Conservation (phyloP, 2,888 invertebrate species). For the Timema cristinae region DNA sequence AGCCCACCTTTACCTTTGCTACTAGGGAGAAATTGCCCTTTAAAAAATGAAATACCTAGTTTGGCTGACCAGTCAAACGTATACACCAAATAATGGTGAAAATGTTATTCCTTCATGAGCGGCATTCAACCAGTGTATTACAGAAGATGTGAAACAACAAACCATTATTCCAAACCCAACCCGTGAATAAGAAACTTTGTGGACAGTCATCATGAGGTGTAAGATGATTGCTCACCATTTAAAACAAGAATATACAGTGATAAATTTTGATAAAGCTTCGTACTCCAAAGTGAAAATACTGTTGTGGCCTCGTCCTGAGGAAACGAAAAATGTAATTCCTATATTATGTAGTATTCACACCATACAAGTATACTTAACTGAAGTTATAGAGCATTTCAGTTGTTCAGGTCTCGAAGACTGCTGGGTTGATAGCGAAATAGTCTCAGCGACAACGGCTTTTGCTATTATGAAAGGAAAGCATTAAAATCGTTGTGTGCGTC, state of each 20-base stretch:
- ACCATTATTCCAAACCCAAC: not conserved
- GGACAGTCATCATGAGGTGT: not conserved
- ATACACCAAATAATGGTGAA: not conserved
- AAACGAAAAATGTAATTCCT: not conserved
- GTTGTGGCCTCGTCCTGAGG: not conserved
- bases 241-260: constrained; percentile 2
- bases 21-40: constrained; percentile 7
- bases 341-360: not conserved
- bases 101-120: not conserved
- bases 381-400: not conserved
- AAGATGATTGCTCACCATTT: not conserved
- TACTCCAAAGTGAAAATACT: not conserved
- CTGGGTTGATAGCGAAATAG: not conserved
- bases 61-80: not conserved
- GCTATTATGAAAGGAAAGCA: not conserved
- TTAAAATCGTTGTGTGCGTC: not conserved
- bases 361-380: not conserved
- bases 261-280: not conserved
- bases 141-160: not conserved
- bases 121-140: constrained; percentile 1
- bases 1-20: not conserved
- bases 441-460: not conserved
- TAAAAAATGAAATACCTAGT: not conserved
- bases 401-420: not conserved
- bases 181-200: not conserved